phyloP scores from a whole-genome alignment of 2,888 invertebrate species.

The Herminia tarsipennalis region DNA sequence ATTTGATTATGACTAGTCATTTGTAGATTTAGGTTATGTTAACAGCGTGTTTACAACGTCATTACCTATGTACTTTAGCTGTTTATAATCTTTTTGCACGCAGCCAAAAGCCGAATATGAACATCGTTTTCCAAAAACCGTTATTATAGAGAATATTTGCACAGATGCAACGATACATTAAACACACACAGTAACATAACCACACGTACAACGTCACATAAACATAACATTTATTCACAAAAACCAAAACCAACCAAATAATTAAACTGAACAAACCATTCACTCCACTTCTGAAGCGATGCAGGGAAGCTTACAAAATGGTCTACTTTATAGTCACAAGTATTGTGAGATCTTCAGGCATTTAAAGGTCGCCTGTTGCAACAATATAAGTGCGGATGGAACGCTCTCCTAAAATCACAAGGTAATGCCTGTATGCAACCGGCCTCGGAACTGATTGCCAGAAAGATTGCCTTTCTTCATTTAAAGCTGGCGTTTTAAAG shows the following conservation, averaged over 20 bases:
- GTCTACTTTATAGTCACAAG: slow-evolving; percentile 17
- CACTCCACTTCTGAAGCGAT: slow-evolving; percentile 11
- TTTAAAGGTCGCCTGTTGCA: slow-evolving; percentile 40
- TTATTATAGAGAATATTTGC: no score
- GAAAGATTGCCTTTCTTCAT: slow-evolving; percentile 55
- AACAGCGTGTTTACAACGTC: no score
- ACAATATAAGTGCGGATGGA: slow-evolving; percentile 25
- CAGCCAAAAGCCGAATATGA: no score
- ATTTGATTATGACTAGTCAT: no score
- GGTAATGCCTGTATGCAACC: slow-evolving; percentile 50
- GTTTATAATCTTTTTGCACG: no score
- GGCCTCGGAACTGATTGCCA: slow-evolving; percentile 45
- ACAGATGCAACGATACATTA: no score
- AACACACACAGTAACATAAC: no score
- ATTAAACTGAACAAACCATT: slow-evolving; percentile 27
- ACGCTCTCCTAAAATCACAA: slow-evolving; percentile 59
- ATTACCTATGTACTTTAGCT: no score
- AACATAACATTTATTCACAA: slow-evolving; percentile 1
- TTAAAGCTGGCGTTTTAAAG: slow-evolving; percentile 1
- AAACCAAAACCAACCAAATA: slow-evolving; percentile 13
- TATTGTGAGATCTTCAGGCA: slow-evolving; percentile 44
- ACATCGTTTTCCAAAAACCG: no score
- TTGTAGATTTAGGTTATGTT: no score
- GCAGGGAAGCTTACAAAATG: slow-evolving; percentile 37
- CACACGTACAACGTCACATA: no score